These are phyloP conservation scores for Archilochus colubris DNA, from an alignment of 2,113 vertebrate species.

Conservation along the genomic window DNA sequence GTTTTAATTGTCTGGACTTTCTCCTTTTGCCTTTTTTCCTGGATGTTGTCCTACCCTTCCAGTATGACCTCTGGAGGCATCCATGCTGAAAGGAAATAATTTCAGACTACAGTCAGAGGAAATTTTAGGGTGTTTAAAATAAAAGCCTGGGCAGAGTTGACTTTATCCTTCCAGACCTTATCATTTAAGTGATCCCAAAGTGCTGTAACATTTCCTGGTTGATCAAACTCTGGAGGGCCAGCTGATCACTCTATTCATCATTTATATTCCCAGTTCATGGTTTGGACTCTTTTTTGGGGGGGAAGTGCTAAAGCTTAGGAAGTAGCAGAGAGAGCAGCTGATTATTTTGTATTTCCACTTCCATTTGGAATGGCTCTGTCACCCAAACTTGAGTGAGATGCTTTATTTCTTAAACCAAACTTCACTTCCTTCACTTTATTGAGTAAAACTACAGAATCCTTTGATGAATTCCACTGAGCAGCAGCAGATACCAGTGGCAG, in stretches of 20 bases:
- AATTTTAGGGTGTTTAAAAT: conserved; percentile 4
- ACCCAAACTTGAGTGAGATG: neutral
- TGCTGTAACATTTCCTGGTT: neutral
- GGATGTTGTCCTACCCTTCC: neutral
- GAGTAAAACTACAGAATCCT: neutral
- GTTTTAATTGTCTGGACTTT: conserved; percentile 17
- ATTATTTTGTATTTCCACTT: neutral
- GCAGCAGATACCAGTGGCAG: neutral
- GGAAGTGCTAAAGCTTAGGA: neutral
- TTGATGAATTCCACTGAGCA: neutral
- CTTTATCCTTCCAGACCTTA: neutral
- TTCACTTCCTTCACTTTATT: neutral
- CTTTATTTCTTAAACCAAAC: neutral
- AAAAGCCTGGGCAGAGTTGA: neutral
- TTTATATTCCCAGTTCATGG: conserved; percentile 7
- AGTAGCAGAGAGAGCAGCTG: neutral
- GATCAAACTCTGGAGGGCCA: neutral
- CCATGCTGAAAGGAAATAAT: conserved; percentile 7
- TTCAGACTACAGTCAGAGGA: neutral
- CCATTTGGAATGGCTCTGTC: neutral
- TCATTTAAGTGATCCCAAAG: neutral
- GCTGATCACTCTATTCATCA: neutral
- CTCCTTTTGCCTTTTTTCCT: conserved; percentile 25
- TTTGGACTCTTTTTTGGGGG: neutral
- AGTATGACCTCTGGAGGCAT: conserved; percentile 10